phyloP scores from a whole-genome alignment of 1,140 invertebrate species.

The Diuraphis noxia region DNA sequence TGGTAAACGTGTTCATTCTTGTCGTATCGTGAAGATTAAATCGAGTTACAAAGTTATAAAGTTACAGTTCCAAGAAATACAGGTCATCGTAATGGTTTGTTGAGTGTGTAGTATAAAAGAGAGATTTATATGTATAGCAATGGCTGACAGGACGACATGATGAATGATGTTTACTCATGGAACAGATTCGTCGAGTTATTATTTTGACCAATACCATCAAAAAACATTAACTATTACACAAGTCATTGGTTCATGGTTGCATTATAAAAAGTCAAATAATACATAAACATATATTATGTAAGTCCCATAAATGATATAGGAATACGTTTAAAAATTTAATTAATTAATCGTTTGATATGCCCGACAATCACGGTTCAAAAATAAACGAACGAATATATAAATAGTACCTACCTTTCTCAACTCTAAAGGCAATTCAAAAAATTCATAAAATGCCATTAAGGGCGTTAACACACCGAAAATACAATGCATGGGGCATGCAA shows the following conservation, averaged over 20 bases:
- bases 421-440: too few species aligned
- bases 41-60: not conserved
- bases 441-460: too few species aligned
- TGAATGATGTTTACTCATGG: not conserved
- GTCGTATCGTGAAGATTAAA: not conserved
- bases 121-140: not conserved
- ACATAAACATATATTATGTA: not conserved
- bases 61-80: not conserved
- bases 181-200: not conserved
- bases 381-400: not conserved
- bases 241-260: not conserved
- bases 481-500: too few species aligned
- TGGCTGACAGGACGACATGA: not conserved
- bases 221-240: not conserved
- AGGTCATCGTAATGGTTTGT: not conserved
- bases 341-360: not conserved
- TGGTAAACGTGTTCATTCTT: not conserved
- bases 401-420: too few species aligned
- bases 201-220: constrained; percentile 1
- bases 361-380: not conserved
- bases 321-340: not conserved
- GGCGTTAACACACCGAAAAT: too few species aligned
- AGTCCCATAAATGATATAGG: not conserved
- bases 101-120: not conserved
- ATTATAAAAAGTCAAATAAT: not conserved